phyloP scores from a whole-genome alignment of 1,140 invertebrate genomes.

The Drosophila prosaltans region DNA sequence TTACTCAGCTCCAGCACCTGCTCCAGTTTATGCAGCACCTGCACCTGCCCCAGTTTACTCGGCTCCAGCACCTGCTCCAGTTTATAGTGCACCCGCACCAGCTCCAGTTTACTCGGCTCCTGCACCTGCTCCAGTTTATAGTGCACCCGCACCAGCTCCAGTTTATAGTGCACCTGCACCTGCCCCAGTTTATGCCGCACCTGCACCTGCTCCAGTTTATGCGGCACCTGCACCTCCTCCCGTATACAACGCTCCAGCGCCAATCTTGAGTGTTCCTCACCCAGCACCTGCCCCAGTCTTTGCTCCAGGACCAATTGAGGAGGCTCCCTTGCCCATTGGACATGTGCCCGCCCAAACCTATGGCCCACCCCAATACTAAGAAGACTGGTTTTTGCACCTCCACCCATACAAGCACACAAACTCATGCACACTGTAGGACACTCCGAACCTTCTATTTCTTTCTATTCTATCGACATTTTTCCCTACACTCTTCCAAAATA shows the following conservation, averaged over 20 bases:
- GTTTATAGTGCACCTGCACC: conserved; percentile 28
- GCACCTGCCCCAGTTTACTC: conserved; percentile 29
- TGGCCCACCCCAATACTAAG: conserved; percentile 64
- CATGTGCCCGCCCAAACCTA: conserved; percentile 34
- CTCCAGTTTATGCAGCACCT: conserved; percentile 17
- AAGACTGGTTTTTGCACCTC: background rate
- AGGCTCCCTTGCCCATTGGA: no score
- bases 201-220: conserved; percentile 25
- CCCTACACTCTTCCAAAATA: conserved; percentile 51
- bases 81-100: conserved; percentile 18
- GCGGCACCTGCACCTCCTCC: conserved; percentile 41
- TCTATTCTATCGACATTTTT: conserved; percentile 33
- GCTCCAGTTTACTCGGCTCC: conserved; percentile 35
- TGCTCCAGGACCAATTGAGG: conserved; percentile 12
- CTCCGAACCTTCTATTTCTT: conserved; percentile 39
- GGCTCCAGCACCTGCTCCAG: conserved; percentile 38
- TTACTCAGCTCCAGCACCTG: conserved; percentile 27
- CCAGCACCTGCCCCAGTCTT: conserved; percentile 37
- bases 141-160: conserved; percentile 32
- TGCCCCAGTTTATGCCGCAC: conserved; percentile 32
- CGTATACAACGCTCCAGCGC: conserved; percentile 34
- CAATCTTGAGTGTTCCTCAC: conserved; percentile 1
- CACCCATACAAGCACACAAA: conserved; percentile 16
- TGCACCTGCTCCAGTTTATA: conserved; percentile 36
- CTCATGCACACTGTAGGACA: conserved; percentile 26